Evolutionary conservation across 2,113 vertebrate species (phyloP).

Genomic region (Hypomesus transpacificus): DNA sequence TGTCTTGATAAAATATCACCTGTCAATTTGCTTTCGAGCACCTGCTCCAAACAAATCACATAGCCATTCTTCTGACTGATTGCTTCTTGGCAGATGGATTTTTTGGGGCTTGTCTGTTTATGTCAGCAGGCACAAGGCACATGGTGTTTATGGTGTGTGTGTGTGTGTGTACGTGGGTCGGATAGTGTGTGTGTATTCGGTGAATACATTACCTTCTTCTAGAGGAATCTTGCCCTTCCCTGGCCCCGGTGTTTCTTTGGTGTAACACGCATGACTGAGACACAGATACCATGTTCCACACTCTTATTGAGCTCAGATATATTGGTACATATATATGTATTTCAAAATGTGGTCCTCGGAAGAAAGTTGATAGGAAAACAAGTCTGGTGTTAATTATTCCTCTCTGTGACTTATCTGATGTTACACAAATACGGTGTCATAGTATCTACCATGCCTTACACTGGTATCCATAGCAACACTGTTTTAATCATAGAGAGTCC

Average conservation of each 20-base stretch:
- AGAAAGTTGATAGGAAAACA: too few species aligned
- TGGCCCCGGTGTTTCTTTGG: constrained; percentile 20
- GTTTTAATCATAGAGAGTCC: not conserved
- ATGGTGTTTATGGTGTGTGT: constrained; percentile 36
- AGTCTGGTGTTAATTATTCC: too few species aligned
- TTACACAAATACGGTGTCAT: too few species aligned
- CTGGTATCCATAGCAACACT: constrained; percentile 9
- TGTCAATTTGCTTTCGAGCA: constrained; percentile 56
- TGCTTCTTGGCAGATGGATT: constrained; percentile 50
- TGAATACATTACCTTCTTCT: constrained; percentile 39
- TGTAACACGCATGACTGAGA: constrained; percentile 38
- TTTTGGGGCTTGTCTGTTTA: constrained; percentile 53
- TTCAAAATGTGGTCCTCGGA: too few species aligned
- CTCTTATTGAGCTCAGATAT: too few species aligned
- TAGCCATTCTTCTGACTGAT: constrained; percentile 43
- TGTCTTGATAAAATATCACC: constrained; percentile 54
- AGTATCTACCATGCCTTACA: too few species aligned
- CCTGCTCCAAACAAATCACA: constrained; percentile 65
- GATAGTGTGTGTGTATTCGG: constrained; percentile 32
- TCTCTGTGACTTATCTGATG: too few species aligned
- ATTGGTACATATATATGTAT: too few species aligned
- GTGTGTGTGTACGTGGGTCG: constrained; percentile 16
- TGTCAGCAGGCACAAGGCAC: constrained; percentile 43
- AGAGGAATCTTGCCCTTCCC: constrained; percentile 46
- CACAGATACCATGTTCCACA: too few species aligned